Evolutionary conservation across 2,113 vertebrate genomes (phyloP).

Genomic region (Xiphophorus couchianus): DNA sequence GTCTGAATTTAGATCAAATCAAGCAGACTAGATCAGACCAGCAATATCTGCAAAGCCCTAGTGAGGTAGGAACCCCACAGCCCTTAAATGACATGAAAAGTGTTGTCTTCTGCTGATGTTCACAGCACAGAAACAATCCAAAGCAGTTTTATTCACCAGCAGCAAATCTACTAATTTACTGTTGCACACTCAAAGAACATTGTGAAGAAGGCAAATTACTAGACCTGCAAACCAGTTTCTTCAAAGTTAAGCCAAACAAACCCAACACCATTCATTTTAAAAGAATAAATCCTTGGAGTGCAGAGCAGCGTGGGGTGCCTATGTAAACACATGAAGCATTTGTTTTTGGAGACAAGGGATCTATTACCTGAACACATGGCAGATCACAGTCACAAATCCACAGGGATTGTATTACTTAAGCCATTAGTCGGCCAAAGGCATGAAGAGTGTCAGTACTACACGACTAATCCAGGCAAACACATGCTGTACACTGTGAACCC

Average conservation of each 20-base stretch:
- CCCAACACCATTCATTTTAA: conserved; percentile 8
- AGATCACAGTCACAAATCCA: conserved; percentile 62
- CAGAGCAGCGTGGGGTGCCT: conserved; percentile 30
- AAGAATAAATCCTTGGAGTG: conserved; percentile 18
- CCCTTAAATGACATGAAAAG: conserved; percentile 17
- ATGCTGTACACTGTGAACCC: conserved; percentile 28
- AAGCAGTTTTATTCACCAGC: conserved; percentile 39
- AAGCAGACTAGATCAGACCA: conserved; percentile 21
- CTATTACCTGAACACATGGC: conserved; percentile 71
- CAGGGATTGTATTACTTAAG: conserved; percentile 64
- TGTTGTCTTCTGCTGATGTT: conserved; percentile 29
- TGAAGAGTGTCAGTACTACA: conserved; percentile 53
- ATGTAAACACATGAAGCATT: conserved; percentile 60
- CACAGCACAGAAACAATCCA: conserved; percentile 25
- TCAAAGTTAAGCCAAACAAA: conserved; percentile 32
- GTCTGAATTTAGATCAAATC: not conserved
- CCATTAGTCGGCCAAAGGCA: conserved; percentile 42
- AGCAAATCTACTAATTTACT: conserved; percentile 23
- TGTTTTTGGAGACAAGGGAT: conserved; percentile 51
- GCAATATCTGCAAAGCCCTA: not conserved
- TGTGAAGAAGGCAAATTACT: conserved; percentile 15
- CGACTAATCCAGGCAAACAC: conserved; percentile 52
- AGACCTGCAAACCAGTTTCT: conserved; percentile 38
- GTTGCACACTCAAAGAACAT: conserved; percentile 8
- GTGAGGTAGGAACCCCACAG: conserved; percentile 7